Evolutionary conservation across 2,888 invertebrate genomes (phyloP), one percentile per base, ranked within the genome.

Genomic region (Heliconius aoede): DNA sequence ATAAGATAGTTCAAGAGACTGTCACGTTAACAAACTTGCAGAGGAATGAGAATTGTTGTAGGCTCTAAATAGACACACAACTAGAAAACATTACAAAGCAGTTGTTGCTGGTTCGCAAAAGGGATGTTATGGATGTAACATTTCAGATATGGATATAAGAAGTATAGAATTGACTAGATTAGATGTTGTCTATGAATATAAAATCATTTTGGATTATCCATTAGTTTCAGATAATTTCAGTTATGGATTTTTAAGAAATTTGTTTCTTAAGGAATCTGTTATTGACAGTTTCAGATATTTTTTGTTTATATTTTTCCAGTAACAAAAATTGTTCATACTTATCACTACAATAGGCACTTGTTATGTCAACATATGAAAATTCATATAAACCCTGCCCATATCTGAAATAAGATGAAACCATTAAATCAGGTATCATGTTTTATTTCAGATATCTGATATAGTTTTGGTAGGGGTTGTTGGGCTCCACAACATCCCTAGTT

Each of bases 1-100:
- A 55, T 55, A n/a, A 55, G 3, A 55, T 18, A 46, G n/a, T 1
- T 32, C 4, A 18, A 32, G n/a, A 15, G 32, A 36, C n/a, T n/a
- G n/a, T n/a, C 13, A 32, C n/a, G 13, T 64, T 62, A 60, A 60
- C 62, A 62, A 40, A 40, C 36, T 65, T 40, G 65, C 36, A 65
- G 65, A 65, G 36, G 65, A 65, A 40, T 36, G 65, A 40, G 36
- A 65, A 24, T 62, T 18, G 15, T 15, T 61, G 46, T 46, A 64
- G 32, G 9, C 18, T 64, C 32, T 28, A 28, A 18, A n/a, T 64
- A 32, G 30, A 8, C 4, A 61, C 26, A 28, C 21, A 62, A 21
- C 28, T 60, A 28, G 36, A 9, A 55, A 36, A 7, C 3, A 36
- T 65, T 24, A 65, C 24, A 65, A 36, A 65, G n/a, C 13, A 65